Conservation (phyloP, 1,140 invertebrate genomes). For the Hylyphantes graminicola region DNA sequence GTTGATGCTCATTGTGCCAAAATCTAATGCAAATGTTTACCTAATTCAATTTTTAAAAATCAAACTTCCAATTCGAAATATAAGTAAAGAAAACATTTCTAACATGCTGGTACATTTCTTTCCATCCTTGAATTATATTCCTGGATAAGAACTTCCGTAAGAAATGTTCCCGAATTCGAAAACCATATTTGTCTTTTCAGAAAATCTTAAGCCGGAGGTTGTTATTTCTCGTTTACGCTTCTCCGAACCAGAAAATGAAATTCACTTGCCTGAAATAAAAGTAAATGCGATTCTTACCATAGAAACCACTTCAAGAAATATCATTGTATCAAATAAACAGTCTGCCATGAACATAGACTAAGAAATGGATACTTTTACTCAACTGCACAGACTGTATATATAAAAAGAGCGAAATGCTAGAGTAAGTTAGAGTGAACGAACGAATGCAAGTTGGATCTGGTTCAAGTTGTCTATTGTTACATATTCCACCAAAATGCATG, state of each 20-base stretch:
- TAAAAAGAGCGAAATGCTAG: background rate
- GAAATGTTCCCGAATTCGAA: too few species aligned
- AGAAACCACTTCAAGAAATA: constrained; percentile 42
- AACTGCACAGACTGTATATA: constrained; percentile 11
- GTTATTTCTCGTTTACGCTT: constrained; percentile 10
- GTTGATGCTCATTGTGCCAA: too few species aligned
- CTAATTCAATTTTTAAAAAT: too few species aligned
- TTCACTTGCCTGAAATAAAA: constrained; percentile 4
- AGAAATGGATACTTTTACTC: constrained; percentile 14
- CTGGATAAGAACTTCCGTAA: too few species aligned
- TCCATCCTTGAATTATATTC: too few species aligned
- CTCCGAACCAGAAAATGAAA: constrained; percentile 24
- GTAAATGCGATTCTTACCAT: background rate
- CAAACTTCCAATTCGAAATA: too few species aligned
- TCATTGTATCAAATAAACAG: constrained; percentile 44
- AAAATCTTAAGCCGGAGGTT: too few species aligned
- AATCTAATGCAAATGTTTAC: too few species aligned
- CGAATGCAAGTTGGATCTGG: background rate
- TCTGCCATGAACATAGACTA: background rate
- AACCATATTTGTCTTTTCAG: too few species aligned
- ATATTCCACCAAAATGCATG: background rate
- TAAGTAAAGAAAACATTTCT: too few species aligned
- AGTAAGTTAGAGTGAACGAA: too few species aligned
- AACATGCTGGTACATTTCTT: too few species aligned
- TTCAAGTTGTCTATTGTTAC: background rate